A percentile compares a stretch with the other conserved stretches of the same genome.
phyloP scores from a whole-genome alignment of 1,140 invertebrate species.

The Sesamia nonagrioides region DNA sequence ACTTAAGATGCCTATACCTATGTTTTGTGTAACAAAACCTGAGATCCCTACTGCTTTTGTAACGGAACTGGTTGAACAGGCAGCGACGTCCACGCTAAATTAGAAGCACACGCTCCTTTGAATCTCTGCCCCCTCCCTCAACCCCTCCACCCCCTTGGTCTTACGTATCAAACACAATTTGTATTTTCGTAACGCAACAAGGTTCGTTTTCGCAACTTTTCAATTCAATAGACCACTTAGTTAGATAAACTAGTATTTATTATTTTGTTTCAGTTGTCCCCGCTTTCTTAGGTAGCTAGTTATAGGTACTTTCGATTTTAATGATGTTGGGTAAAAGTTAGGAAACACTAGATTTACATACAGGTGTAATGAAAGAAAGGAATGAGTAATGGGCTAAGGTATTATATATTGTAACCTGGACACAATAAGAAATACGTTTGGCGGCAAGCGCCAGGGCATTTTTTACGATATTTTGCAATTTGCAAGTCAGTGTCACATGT shows the following conservation, averaged over 20 bases:
- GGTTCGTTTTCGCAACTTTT: slow-evolving; percentile 81
- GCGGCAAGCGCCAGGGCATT: too few species aligned
- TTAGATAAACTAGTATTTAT: slow-evolving; percentile 77
- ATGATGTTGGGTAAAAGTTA: slow-evolving; percentile 29
- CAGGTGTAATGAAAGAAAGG: neutral
- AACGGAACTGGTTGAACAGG: slow-evolving; percentile 72
- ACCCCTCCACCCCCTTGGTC: slow-evolving; percentile 23
- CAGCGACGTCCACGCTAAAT: slow-evolving; percentile 70
- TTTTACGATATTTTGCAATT: too few species aligned
- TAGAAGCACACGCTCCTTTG: slow-evolving; percentile 71
- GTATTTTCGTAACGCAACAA: slow-evolving; percentile 71
- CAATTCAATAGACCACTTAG: slow-evolving; percentile 81
- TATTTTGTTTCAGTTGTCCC: slow-evolving; percentile 61
- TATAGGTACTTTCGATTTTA: slow-evolving; percentile 30
- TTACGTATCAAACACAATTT: slow-evolving; percentile 73
- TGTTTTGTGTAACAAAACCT: slow-evolving; percentile 69
- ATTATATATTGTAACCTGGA: neutral
- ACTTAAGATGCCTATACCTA: slow-evolving; percentile 33
- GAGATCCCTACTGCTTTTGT: slow-evolving; percentile 64
- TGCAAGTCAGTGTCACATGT: too few species aligned
- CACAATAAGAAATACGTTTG: too few species aligned
- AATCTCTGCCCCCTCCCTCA: slow-evolving; percentile 80
- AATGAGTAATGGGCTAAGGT: neutral
- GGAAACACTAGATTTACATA: neutral
- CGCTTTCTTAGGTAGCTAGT: slow-evolving; percentile 1